Base-by-base conservation (phyloP, 1,140 invertebrate species). In the Rhynchophorus ferrugineus region DNA sequence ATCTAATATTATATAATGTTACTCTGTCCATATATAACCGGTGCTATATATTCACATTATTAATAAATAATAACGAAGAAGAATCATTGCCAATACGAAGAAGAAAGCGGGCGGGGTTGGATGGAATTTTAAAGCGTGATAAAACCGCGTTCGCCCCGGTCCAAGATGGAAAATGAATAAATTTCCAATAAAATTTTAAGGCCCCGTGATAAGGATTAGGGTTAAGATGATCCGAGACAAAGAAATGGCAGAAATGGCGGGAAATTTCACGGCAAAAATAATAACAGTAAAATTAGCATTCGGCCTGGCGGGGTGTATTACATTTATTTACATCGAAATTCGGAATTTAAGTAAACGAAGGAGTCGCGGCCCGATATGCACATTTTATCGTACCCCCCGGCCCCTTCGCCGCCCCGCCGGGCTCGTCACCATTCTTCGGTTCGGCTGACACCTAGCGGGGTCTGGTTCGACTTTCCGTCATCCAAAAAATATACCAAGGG, bases 201-300 rank as follows among this genome's bases (percentile, higher is more conserved):
- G 18, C 49, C 41, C 21, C 49, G n/a, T n/a, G 49, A 51, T 51
- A 51, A 51, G 42, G 49, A 51, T 51, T 51, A 51, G 49, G 49
- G 49, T 51, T 51, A 51, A 51, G 49, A 51, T 51, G 49, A 51
- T 51, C 20, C 49, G 49, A 42, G 49, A 51, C 49, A 44, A 51
- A 44, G 41, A 44, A 51, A 44, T 11, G 39, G 39, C 49, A 21
- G 44, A 45, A 45, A 36, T 36, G 29, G 44, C 44, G 41, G 49
- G 41, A 43, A 47, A 21, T 47, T 38, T 22, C n/a, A 20, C 35
- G 19, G 34, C 20, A 34, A 51, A 51, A 51, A 51, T 51, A 51
- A 51, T 51, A 51, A 51, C 49, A 51, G 49, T 51, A 51, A 51
- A 51, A 51, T 51, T 51, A 51, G 49, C 49, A 51, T 51, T 51